These are phyloP conservation scores for Pseudochirops cupreus DNA, from an alignment of 2,797 vertebrate species.

Conservation along the genomic window DNA sequence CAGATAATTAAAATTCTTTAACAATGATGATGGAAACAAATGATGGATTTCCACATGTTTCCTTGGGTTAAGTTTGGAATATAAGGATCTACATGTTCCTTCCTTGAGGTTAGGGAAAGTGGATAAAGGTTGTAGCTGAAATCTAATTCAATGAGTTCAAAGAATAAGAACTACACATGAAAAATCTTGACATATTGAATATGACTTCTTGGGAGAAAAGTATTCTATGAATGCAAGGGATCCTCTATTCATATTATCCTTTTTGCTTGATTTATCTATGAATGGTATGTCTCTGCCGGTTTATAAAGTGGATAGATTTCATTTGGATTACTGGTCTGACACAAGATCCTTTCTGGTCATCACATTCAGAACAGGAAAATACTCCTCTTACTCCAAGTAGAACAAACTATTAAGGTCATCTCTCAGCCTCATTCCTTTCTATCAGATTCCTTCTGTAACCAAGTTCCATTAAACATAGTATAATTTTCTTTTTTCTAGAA, in stretches of 20 bases:
- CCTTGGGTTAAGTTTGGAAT: conserved; percentile 19
- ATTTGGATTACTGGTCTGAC: neutral
- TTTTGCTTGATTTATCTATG: neutral
- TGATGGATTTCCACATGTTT: neutral
- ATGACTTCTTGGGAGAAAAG: conserved; percentile 19
- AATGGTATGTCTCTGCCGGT: neutral
- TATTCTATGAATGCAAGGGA: conserved; percentile 26
- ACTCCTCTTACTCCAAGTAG: neutral
- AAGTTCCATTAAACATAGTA: neutral
- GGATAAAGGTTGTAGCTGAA: conserved; percentile 20
- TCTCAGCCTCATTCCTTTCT: neutral
- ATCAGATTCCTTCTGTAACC: neutral
- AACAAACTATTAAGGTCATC: neutral
- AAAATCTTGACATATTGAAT: conserved; percentile 15
- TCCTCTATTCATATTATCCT: neutral
- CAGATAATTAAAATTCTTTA: neutral
- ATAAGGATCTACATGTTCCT: neutral
- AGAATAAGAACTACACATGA: neutral
- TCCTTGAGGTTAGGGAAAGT: neutral
- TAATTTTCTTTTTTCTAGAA: neutral
- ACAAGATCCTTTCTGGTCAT: neutral
- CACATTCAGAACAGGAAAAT: neutral
- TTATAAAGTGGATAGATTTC: conserved; percentile 21
- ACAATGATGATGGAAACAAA: conserved; percentile 11
- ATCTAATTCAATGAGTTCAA: conserved; percentile 28